Conservation (phyloP, 2,797 vertebrate species). For the Meda fulgida region DNA sequence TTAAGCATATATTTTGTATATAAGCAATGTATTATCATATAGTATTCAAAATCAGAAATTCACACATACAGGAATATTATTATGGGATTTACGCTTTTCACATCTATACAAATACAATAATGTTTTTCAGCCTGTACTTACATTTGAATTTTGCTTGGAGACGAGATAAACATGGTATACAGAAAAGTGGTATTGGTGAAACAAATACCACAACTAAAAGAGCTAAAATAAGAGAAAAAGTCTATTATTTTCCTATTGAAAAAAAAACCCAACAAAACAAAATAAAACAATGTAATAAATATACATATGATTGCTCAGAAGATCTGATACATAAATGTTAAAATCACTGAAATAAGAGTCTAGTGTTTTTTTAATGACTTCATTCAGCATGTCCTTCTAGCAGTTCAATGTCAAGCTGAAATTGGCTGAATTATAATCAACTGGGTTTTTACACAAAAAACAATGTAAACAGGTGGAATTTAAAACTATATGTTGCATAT, state of each 20-base stretch:
- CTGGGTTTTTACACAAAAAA: not conserved
- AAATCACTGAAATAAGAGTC: not conserved
- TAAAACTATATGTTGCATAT: not conserved
- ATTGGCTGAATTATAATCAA: not conserved
- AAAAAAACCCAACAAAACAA: too few relatives aligned
- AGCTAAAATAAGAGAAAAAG: not conserved
- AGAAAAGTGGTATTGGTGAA: too few relatives aligned
- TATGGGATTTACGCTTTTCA: not conserved
- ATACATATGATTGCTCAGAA: not conserved
- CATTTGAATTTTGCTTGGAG: not conserved
- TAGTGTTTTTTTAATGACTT: not conserved
- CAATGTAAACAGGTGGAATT: too few relatives aligned
- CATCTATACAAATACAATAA: not conserved
- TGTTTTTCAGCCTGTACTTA: not conserved
- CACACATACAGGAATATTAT: not conserved
- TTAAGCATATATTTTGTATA: not conserved
- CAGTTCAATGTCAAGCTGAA: not conserved
- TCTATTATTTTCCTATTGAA: not conserved
- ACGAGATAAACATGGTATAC: too few relatives aligned
- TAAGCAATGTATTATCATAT: not conserved
- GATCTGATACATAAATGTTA: too few relatives aligned
- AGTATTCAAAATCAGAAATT: not conserved
- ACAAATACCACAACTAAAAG: fast-evolving
- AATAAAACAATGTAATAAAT: too few relatives aligned
- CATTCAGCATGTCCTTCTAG: fast-evolving